Base-by-base conservation (phyloP, 2,113 vertebrate species). In the Neogobius melanostomus region DNA sequence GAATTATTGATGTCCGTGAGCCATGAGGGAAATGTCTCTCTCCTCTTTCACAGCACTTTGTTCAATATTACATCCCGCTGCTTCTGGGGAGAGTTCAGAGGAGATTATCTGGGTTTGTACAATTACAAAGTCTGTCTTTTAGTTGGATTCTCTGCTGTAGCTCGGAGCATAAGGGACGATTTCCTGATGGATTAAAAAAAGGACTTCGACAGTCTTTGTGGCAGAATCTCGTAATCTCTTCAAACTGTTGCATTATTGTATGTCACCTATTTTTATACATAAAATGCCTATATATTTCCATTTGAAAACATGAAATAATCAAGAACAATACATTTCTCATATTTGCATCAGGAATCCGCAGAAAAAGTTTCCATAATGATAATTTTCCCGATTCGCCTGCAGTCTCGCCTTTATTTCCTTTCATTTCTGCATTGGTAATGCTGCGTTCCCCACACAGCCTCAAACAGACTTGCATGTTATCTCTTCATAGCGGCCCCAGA, bases 1-100 rank as follows among this genome's bases (percentile, higher is more conserved):
- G 62, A 85, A 85, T 85, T 51, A 83, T 83, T 83, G 56, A 86
- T 76, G 16, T 43, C 52, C 57, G 36, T 42, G 16, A 68, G 28
- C 45, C 7, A 75, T 52, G 66, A 46, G 51, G 54, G 61, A 72
- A 83, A 60, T 74, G 7, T 52, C 57, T 74, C 21, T 50, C 65
- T 45, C 9, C 12, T 48, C 60, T 63, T 51, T 74, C 66, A 7
- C 71, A 21, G 6, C 10, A 44, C 53, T 52, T 47, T 62, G 36
- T 71, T 85, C 69, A 74, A 60, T 82, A 74, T 69, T 76, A 53
- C 14, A 68, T 70, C 75, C 49, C 28, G 15, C 60, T n/a, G 43
- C 66, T 69, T n/a, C 61, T 36, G 11, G 50, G 45, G 72, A 16
- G 6, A 45, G 11, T 49, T n/a, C 48, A 53, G 48, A 51, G 21